phyloP scores from a whole-genome alignment of 2,888 invertebrate genomes.

The Argynnis bischoffii region DNA sequence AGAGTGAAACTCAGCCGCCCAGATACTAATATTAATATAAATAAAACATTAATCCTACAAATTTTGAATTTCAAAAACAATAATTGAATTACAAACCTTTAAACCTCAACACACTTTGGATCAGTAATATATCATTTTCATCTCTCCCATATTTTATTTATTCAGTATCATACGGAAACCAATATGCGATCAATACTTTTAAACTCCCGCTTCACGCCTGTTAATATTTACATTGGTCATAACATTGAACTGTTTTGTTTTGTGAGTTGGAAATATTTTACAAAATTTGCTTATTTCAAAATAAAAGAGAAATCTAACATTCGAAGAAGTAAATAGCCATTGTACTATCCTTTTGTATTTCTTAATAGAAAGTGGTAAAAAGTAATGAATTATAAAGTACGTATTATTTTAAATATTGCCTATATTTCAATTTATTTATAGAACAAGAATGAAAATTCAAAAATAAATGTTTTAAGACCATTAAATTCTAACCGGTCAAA shows the following conservation, averaged over 20 bases:
- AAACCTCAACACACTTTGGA: conserved; percentile 5
- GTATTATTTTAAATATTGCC: too few relatives aligned
- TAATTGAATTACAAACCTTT: conserved; percentile 6
- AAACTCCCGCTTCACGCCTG: conserved; percentile 8
- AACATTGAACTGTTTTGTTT: not conserved
- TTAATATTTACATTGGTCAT: conserved; percentile 16
- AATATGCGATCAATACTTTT: conserved; percentile 17
- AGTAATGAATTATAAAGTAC: too few relatives aligned
- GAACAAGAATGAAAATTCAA: not conserved
- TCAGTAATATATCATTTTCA: conserved; percentile 7
- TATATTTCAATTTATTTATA: too few relatives aligned
- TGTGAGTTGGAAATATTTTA: not conserved
- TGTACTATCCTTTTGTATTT: too few relatives aligned
- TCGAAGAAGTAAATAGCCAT: too few relatives aligned
- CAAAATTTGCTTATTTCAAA: too few relatives aligned
- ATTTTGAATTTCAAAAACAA: not conserved
- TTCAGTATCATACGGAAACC: conserved; percentile 14
- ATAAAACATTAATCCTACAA: not conserved
- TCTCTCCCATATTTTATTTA: conserved; percentile 7
- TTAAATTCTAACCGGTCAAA: not conserved
- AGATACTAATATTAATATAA: too few relatives aligned
- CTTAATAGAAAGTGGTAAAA: too few relatives aligned
- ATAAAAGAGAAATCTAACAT: too few relatives aligned
- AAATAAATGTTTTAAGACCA: not conserved
- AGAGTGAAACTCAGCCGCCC: too few relatives aligned